Conservation (phyloP, 2,113 vertebrate genomes). For the Apeltes quadracus region DNA sequence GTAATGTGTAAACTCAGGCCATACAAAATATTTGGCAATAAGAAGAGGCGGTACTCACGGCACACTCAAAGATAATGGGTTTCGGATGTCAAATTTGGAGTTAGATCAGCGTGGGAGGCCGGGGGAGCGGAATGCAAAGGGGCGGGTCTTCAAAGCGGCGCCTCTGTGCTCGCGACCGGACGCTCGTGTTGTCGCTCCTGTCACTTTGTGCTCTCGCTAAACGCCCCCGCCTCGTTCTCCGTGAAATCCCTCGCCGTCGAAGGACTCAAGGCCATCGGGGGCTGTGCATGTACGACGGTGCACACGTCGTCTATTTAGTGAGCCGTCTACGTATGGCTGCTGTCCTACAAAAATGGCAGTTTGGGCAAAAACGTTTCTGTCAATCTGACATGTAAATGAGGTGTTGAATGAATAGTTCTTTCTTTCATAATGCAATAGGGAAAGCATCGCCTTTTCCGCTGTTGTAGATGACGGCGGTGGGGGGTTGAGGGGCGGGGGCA, state of each 20-base stretch:
- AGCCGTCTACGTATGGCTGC: constrained; percentile 79
- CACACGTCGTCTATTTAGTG: constrained; percentile 49
- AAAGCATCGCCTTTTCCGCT: constrained; percentile 42
- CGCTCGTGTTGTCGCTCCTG: too few relatives aligned
- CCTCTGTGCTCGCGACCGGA: too few relatives aligned
- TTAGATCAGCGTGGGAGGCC: neutral
- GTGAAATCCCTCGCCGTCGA: constrained; percentile 13
- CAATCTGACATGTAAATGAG: constrained; percentile 30
- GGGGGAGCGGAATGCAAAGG: constrained; percentile 5
- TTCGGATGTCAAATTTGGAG: constrained; percentile 40
- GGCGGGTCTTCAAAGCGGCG: constrained; percentile 24
- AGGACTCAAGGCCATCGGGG: constrained; percentile 44
- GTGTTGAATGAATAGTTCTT: constrained; percentile 27
- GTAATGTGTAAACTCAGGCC: constrained; percentile 68
- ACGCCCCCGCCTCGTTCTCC: constrained; percentile 4
- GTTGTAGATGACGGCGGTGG: neutral
- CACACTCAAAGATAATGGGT: constrained; percentile 71
- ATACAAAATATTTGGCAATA: constrained; percentile 81
- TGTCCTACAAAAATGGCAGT: constrained; percentile 84
- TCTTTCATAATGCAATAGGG: constrained; percentile 34
- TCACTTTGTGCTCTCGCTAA: constrained; percentile 60
- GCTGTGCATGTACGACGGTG: constrained; percentile 57
- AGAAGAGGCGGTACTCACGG: constrained; percentile 54
- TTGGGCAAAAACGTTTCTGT: constrained; percentile 47
- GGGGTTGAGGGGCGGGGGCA: constrained; percentile 18